These are phyloP conservation scores for Monodelphis domestica DNA, from an alignment of 2,797 vertebrate species.

Conservation along the genomic window DNA sequence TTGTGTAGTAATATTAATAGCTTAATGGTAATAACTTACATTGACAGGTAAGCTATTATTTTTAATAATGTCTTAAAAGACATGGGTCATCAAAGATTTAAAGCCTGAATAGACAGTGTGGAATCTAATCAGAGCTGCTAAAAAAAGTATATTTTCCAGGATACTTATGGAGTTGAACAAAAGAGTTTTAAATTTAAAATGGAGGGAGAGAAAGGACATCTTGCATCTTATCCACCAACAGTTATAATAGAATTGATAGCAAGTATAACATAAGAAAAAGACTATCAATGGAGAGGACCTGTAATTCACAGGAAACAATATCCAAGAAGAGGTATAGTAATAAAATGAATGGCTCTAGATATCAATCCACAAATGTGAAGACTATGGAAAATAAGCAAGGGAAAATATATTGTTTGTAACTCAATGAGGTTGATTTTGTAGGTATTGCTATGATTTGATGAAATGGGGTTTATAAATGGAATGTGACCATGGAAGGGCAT, in stretches of 20 bases:
- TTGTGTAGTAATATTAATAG: not conserved
- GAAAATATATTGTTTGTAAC: not conserved
- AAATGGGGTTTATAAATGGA: not conserved
- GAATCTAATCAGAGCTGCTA: not conserved
- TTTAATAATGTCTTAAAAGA: not conserved
- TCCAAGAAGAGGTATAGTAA: not conserved
- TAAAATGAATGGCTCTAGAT: not conserved
- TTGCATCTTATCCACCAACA: not conserved
- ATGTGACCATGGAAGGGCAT: not conserved
- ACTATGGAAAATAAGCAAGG: not conserved
- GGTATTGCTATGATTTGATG: not conserved
- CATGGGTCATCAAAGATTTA: not conserved
- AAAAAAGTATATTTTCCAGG: not conserved
- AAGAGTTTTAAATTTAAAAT: not conserved
- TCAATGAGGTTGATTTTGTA: not conserved
- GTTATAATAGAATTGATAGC: not conserved
- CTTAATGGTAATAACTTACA: not conserved
- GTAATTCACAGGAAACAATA: not conserved
- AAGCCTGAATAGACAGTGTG: not conserved
- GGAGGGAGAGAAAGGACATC: not conserved
- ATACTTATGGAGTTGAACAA: not conserved
- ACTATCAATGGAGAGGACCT: not conserved
- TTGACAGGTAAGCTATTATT: not conserved
- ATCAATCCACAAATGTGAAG: not conserved
- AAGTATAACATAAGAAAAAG: not conserved